Evolutionary conservation across 1,140 invertebrate species (phyloP).

Genomic region (Grapholita molesta): DNA sequence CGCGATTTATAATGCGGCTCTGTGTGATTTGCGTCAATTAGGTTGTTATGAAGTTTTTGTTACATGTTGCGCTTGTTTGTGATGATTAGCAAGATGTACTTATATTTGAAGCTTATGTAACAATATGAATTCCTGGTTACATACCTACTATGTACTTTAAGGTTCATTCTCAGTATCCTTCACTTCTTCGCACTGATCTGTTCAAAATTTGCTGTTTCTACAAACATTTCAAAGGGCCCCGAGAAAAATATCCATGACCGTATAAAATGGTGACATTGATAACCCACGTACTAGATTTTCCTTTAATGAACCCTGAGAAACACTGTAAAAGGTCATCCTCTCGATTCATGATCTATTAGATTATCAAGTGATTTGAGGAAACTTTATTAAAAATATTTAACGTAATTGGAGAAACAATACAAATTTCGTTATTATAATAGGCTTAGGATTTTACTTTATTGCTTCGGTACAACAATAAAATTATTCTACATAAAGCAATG

Average conservation of each 20-base stretch:
- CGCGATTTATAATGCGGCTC: background rate
- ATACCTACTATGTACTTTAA: too few relatives aligned
- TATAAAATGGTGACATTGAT: background rate
- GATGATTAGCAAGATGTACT: background rate
- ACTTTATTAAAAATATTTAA: background rate
- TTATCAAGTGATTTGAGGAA: background rate
- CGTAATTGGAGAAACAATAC: background rate
- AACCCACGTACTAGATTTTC: background rate
- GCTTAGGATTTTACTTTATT: too few relatives aligned
- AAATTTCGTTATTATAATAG: too few relatives aligned
- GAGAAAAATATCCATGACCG: too few relatives aligned
- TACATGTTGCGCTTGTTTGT: background rate
- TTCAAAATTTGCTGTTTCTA: too few relatives aligned
- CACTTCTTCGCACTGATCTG: too few relatives aligned
- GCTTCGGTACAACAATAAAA: too few relatives aligned
- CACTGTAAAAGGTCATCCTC: background rate
- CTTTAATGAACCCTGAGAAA: background rate
- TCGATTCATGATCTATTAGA: background rate
- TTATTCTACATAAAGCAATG: too few relatives aligned
- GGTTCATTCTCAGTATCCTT: too few relatives aligned
- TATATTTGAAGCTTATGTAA: background rate
- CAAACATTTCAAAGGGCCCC: too few relatives aligned
- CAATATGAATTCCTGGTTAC: too few relatives aligned
- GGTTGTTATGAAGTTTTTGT: background rate
- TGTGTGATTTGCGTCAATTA: conserved; percentile 9